Evolutionary conservation across 2,113 vertebrate species (phyloP).

Genomic region (Cephalopholis sonnerati): DNA sequence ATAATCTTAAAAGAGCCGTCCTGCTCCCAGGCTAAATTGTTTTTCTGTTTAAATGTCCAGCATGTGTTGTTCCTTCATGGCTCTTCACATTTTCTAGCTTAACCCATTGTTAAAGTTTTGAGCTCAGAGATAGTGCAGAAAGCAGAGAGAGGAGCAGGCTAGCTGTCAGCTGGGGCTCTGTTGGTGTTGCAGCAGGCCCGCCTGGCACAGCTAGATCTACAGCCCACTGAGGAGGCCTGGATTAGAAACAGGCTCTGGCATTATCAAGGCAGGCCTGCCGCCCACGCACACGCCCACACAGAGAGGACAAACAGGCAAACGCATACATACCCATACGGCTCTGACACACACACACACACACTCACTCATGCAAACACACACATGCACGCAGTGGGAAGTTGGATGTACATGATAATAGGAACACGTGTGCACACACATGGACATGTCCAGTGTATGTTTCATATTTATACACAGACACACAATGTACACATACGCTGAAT

Average conservation of each 20-base stretch:
- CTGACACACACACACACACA: slow-evolving; percentile 16
- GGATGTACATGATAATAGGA: slow-evolving; percentile 50
- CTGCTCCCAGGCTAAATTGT: slow-evolving; percentile 13
- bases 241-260: slow-evolving; percentile 80
- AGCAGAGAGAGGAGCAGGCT: slow-evolving; percentile 69
- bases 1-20: background rate
- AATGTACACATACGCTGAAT: slow-evolving; percentile 32
- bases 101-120: slow-evolving; percentile 62
- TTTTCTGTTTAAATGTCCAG: slow-evolving; percentile 4
- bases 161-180: slow-evolving; percentile 77
- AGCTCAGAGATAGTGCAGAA: slow-evolving; percentile 53
- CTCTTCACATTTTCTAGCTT: slow-evolving; percentile 39
- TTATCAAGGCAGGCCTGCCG: slow-evolving; percentile 73
- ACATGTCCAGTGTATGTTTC: slow-evolving; percentile 28
- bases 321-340: slow-evolving; percentile 59
- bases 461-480: slow-evolving; percentile 39
- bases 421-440: slow-evolving; percentile 43
- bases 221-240: slow-evolving; percentile 80
- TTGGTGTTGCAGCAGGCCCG: slow-evolving; percentile 73
- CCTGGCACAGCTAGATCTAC: slow-evolving; percentile 75
- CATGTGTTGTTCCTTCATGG: slow-evolving; percentile 12
- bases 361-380: slow-evolving; percentile 26
- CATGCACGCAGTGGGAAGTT: slow-evolving; percentile 42
- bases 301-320: slow-evolving; percentile 71
- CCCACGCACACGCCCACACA: slow-evolving; percentile 78